Base-by-base conservation (phyloP, 2,888 invertebrate genomes). In the Oeneis ivallda region DNA sequence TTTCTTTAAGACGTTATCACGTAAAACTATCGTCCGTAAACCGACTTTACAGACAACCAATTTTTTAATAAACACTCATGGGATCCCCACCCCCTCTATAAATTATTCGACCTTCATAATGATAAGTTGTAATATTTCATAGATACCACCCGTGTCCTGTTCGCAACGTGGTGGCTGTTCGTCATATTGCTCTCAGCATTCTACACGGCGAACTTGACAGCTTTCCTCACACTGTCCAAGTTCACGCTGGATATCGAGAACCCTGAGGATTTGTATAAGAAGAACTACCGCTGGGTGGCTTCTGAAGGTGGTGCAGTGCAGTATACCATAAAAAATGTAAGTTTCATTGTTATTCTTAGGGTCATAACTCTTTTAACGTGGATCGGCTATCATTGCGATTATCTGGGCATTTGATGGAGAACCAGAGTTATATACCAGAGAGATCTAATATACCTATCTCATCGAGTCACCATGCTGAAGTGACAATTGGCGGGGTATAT, bases 91-190 rank as follows among this genome's bases (percentile, higher is more conserved):
- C 26, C 26, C 26, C 26, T 5, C 1, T 26, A 1, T 4, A 26
- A 26, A 26, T 26, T 2, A 26, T 26, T 2, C 26, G 10, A 9
- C 41, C 41, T 41, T 7, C 41, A 34, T 34, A 5, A n/a, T 8
- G n/a, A 6, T 49, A 19, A 5, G 11, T 7, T 26, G 10, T 49
- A 11, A 49, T 19, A 34, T 54, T 70, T 74, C 93, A 11, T 81
- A 97, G 97, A 97, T 85, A 95, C 97, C 19, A 95, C 96, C 0
- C 93, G 97, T 61, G 89, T 97, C 45, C 90, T 97, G 9, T 97
- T 97, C 83, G 96, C 97, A 10, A 96, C 96, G 0, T 97, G 97
- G 97, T 97, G 97, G 97, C 93, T 98, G 68, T 97, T 97, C 81
- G 96, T 97, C 73, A 96, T 96, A 45, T 94, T 97, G 60, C 87